Evolutionary conservation across 2,113 vertebrate genomes (phyloP).

Genomic region (Benitochromis conjunctus): DNA sequence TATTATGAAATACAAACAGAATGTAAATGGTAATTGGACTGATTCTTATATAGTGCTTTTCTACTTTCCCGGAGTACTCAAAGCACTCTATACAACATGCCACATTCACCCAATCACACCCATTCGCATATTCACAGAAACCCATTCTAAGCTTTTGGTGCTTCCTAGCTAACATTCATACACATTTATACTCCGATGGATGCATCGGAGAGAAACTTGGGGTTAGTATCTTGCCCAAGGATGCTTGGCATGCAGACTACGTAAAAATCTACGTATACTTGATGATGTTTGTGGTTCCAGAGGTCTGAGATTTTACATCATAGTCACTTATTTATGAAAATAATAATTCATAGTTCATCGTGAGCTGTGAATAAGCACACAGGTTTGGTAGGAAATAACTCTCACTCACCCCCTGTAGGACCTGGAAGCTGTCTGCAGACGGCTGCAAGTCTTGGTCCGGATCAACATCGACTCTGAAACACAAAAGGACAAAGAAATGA

Average conservation of each 20-base stretch:
- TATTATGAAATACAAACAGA: background rate
- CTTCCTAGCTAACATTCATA: no score
- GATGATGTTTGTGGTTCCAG: background rate
- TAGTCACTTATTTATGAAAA: background rate
- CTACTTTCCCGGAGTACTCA: no score
- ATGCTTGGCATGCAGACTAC: no score
- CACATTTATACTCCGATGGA: no score
- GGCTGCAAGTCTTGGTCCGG: conserved; percentile 90
- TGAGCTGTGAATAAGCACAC: background rate
- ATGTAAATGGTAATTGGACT: background rate
- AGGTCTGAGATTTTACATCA: background rate
- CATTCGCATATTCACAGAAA: no score
- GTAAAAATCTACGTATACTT: background rate
- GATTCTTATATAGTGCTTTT: no score
- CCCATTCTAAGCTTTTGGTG: no score
- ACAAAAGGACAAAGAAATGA: conserved; percentile 23
- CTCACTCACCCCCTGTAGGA: conserved; percentile 88
- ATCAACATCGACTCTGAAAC: conserved; percentile 92
- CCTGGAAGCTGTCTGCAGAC: conserved; percentile 93
- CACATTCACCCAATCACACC: no score
- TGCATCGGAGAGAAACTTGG: no score
- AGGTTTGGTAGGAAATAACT: background rate
- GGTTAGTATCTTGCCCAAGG: no score
- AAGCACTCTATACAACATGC: no score
- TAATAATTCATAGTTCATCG: background rate